A percentile compares a stretch with the other conserved stretches of the same genome.
phyloP scores from a whole-genome alignment of 2,113 vertebrate genomes.

The Phylloscopus whistleri region DNA sequence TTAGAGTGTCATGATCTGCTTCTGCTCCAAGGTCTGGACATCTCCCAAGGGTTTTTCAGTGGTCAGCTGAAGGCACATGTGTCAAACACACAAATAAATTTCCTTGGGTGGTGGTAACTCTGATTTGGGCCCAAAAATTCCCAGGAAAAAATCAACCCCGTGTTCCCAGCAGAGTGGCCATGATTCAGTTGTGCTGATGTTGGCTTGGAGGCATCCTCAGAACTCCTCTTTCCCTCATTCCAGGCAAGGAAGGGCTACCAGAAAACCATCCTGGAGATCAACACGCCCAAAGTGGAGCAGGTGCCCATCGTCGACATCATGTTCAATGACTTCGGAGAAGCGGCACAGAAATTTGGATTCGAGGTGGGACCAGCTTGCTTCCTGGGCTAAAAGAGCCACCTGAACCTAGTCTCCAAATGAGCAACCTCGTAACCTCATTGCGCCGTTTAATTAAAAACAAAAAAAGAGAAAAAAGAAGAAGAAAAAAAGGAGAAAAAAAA shows the following conservation, averaged over 20 bases:
- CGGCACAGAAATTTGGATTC: conserved; percentile 97
- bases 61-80: fast-evolving
- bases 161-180: background rate
- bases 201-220: background rate
- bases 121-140: background rate
- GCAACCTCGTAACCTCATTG: conserved; percentile 95
- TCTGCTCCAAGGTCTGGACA: background rate
- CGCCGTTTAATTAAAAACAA: conserved; percentile 61
- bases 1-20: background rate
- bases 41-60: background rate
- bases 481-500: background rate
- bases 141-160: fast-evolving
- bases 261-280: conserved; percentile 94
- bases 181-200: background rate
- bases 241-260: conserved; percentile 94
- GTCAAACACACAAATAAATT: background rate
- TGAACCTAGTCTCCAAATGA: conserved; percentile 80
- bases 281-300: conserved; percentile 95
- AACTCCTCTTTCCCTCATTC: background rate
- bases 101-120: background rate
- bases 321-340: conserved; percentile 97
- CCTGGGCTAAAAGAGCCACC: conserved; percentile 88
- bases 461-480: background rate
- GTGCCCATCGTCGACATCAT: conserved; percentile 96
- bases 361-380: conserved; percentile 99